Evolutionary conservation across 1,140 invertebrate genomes (phyloP).

Genomic region (Saccostrea glomerata): DNA sequence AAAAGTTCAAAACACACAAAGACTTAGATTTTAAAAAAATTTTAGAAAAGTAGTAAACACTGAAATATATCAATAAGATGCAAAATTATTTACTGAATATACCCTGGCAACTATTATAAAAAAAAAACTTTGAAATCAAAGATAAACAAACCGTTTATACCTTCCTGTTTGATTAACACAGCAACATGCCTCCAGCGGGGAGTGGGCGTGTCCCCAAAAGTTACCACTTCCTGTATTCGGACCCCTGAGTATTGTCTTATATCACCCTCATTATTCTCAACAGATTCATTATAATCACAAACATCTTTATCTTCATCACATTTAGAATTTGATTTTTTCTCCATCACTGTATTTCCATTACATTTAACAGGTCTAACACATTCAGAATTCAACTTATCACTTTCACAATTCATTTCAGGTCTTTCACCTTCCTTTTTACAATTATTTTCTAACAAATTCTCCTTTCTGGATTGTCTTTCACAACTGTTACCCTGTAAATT

Average conservation of each 20-base stretch:
- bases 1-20: too few relatives aligned
- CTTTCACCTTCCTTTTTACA: background rate
- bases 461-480: background rate
- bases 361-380: background rate
- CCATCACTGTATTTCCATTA: background rate
- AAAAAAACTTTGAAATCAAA: too few relatives aligned
- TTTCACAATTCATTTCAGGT: background rate
- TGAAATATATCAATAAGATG: too few relatives aligned
- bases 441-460: background rate
- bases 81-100: too few relatives aligned
- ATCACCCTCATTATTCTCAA: background rate
- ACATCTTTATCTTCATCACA: background rate
- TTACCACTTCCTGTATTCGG: conserved; percentile 42
- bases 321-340: background rate
- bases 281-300: background rate
- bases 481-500: background rate
- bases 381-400: background rate
- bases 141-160: conserved; percentile 23
- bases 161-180: conserved; percentile 62
- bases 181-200: conserved; percentile 77
- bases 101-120: too few relatives aligned
- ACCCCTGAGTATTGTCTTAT: background rate
- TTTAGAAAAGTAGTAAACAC: too few relatives aligned
- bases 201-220: conserved; percentile 63
- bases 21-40: too few relatives aligned